Evolutionary conservation across 2,888 invertebrate genomes (phyloP).

Genomic region (Rhaphigaster nebulosa): DNA sequence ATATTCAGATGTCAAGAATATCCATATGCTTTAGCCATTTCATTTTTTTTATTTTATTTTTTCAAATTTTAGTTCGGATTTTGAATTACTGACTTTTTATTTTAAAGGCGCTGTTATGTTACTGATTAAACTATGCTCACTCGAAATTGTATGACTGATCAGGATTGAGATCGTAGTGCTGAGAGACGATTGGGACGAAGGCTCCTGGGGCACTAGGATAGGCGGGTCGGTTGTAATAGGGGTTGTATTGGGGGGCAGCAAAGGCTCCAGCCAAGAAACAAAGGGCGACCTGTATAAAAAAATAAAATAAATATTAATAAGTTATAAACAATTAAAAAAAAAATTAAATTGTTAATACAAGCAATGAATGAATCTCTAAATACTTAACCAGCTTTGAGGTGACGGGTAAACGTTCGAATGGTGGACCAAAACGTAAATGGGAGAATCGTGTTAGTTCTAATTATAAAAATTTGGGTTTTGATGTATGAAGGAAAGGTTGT

Average conservation of each 20-base stretch:
- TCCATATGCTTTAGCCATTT: too few species aligned
- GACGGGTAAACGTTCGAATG: too few species aligned
- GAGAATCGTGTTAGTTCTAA: too few species aligned
- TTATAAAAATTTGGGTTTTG: too few species aligned
- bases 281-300: constrained; percentile 34
- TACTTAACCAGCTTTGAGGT: too few species aligned
- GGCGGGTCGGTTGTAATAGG: constrained; percentile 54
- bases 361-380: background rate
- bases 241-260: constrained; percentile 58
- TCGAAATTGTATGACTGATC: constrained; percentile 67
- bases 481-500: too few species aligned
- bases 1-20: too few species aligned
- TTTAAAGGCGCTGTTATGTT: background rate
- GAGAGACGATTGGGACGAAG: constrained; percentile 67
- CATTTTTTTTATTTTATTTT: background rate
- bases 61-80: background rate
- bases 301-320: background rate
- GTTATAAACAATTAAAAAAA: background rate
- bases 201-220: constrained; percentile 62
- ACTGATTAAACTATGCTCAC: constrained; percentile 63
- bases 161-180: constrained; percentile 67
- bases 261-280: constrained; percentile 44
- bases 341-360: background rate
- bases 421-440: too few species aligned
- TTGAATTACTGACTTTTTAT: background rate